Evolutionary conservation across 2,888 invertebrate species (phyloP).

Genomic region (Ephialtes manifestator): DNA sequence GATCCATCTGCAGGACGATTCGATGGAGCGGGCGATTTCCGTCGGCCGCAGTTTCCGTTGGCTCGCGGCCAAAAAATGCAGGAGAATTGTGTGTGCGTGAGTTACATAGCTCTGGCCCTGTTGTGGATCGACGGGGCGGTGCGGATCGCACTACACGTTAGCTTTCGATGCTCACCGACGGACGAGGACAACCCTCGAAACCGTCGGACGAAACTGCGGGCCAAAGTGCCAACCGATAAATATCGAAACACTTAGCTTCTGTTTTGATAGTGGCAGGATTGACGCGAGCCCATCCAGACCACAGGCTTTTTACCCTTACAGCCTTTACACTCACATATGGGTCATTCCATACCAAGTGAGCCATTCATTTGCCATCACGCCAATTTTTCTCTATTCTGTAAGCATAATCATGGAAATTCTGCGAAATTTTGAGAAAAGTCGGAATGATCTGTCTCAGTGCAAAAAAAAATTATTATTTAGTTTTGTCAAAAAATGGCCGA

Average conservation of each 20-base stretch:
- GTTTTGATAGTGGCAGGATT: constrained; percentile 79
- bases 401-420: too few relatives aligned
- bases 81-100: constrained; percentile 64
- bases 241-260: constrained; percentile 83
- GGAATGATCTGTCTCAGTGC: too few relatives aligned
- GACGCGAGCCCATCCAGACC: constrained; percentile 46
- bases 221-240: constrained; percentile 82
- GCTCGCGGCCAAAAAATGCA: constrained; percentile 81
- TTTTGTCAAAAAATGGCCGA: too few relatives aligned
- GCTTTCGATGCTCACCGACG: constrained; percentile 64
- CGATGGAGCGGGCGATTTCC: constrained; percentile 57
- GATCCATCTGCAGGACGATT: background rate
- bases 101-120: background rate
- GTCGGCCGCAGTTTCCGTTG: constrained; percentile 79
- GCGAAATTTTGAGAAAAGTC: too few relatives aligned
- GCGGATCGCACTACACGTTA: constrained; percentile 52
- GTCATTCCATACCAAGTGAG: too few relatives aligned
- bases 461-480: too few relatives aligned
- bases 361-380: too few relatives aligned
- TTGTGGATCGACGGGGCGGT: constrained; percentile 47
- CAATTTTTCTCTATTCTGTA: too few relatives aligned
- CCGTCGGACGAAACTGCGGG: constrained; percentile 70
- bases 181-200: constrained; percentile 57
- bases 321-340: constrained; percentile 22
- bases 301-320: constrained; percentile 4